Conservation (phyloP, 2,113 vertebrate genomes). For the Sylvilagus bachmani region DNA sequence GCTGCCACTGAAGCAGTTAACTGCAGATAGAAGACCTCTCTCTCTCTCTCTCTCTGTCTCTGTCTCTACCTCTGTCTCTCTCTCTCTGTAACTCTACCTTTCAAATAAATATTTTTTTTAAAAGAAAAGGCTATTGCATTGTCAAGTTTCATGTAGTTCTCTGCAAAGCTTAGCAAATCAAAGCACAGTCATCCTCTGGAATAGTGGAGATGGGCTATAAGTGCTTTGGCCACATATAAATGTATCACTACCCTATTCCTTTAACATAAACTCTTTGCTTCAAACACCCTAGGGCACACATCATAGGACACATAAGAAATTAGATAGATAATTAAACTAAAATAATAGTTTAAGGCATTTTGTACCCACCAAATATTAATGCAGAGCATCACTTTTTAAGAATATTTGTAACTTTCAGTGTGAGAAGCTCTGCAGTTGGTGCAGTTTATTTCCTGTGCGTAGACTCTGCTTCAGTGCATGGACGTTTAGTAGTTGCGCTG, state of each 20-base stretch:
- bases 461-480: neutral
- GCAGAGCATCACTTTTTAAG: neutral
- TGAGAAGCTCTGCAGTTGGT: conserved; percentile 23
- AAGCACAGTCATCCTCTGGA: neutral
- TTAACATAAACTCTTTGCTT: neutral
- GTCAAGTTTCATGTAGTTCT: neutral
- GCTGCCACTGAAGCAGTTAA: too few relatives aligned
- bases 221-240: neutral
- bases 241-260: neutral
- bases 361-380: conserved; percentile 50
- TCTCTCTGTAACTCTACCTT: too few relatives aligned
- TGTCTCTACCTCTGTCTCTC: too few relatives aligned
- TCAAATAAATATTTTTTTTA: too few relatives aligned
- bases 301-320: conserved; percentile 26
- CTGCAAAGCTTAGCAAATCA: neutral
- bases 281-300: neutral
- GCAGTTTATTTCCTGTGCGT: conserved; percentile 47
- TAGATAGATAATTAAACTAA: conserved; percentile 37
- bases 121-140: neutral
- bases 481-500: neutral
- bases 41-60: too few relatives aligned
- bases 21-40: too few relatives aligned
- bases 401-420: conserved; percentile 33
- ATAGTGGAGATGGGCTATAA: neutral
- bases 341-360: conserved; percentile 23